Base-by-base conservation (phyloP, 1,140 invertebrate genomes). In the Potamilus streckersoni region DNA sequence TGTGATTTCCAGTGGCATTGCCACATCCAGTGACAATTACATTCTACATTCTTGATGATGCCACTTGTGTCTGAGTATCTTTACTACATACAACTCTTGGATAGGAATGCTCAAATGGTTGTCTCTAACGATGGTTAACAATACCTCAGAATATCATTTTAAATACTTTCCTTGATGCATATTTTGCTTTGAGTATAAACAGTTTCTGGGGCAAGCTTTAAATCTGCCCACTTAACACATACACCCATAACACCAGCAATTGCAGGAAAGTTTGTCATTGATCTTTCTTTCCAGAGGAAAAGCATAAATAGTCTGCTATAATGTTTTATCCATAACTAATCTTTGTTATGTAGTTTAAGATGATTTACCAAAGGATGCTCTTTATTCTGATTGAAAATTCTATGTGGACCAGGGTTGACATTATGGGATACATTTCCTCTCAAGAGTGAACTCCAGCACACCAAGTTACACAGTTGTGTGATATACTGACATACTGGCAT, bases 1-100 rank as follows among this genome's bases (percentile, higher is more conserved):
- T 77, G n/a, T 65, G 27, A 63, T 80, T 82, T 15, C 85, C 82
- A 60, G 64, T 61, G 61, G 86, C 86, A 78, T 73, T 81, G 27
- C 79, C 76, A 23, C 73, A 63, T 27, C 59, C 68, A 69, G 71
- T 73, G 20, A 83, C 59, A 27, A 82, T 81, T 2, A 85, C 80
- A 31, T 60, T 70, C 8, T 89, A 17, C 23, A 31, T 61, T 38
- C 64, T 71, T 31, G 16, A 23, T 14, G 75, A 62, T 62, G 75
- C 73, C 16, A 77, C 31, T 57, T 64, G 66, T 56, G 71, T 38
- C 16, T 57, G 19, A 20, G 27, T 16, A 11, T 58, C 27, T 15
- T 16, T 27, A 14, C 64, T n/a, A 59, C 64, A 61, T 6, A 73
- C 66, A 58, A 77, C 31, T 19, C 69, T 31, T 27, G 71, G 71